Base-by-base conservation (phyloP, 2,888 invertebrate species). In the Melanostoma scalare region DNA sequence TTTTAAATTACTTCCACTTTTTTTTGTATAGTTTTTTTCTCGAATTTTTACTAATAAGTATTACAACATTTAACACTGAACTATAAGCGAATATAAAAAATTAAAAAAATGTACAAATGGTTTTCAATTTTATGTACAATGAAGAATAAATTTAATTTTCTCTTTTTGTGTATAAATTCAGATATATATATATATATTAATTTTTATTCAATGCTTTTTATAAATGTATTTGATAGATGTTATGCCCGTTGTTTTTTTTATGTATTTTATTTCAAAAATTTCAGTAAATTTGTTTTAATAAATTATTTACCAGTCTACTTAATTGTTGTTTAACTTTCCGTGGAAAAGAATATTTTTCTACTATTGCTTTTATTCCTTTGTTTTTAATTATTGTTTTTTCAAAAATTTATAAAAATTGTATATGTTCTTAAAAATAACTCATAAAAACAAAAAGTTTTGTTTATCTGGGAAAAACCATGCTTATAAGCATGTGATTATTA, bases 331-430 rank as follows among this genome's bases (percentile, higher is more conserved):
- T 20, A 20, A 20, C 20, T 20, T 20, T 61, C 55, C 69, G 55
- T 48, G 20, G 30, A 71, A 71, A 75, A 52, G 69, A 72, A 75
- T 75, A 67, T 40, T 20, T 20, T 65, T 79, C 79, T 84, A 74
- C 79, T 84, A 84, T 84, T 84, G 84, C 79, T 79, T 78, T 71
- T 63, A 68, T 84, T 20, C 20, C 20, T 20, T 20, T 74, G 58
- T 73, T 60, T 44, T 69, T 36, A 31, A 3, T 40, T 53, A 3
- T 86, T 86, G 86, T 86, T 68, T 81, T 84, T 79, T 58, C 55
- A 69, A 84, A 85, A 84, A 85, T 86, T 84, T 55, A 78, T 86
- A 86, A 87, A 48, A 87, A 86, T 87, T 87, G 87, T 87, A 87
- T 88, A 88, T 88, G 87, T 88, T 20, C 20, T 20, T 20, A 20